These are phyloP conservation scores for Dynastes tityus DNA, from an alignment of 2,888 invertebrate species.

Conservation along the genomic window DNA sequence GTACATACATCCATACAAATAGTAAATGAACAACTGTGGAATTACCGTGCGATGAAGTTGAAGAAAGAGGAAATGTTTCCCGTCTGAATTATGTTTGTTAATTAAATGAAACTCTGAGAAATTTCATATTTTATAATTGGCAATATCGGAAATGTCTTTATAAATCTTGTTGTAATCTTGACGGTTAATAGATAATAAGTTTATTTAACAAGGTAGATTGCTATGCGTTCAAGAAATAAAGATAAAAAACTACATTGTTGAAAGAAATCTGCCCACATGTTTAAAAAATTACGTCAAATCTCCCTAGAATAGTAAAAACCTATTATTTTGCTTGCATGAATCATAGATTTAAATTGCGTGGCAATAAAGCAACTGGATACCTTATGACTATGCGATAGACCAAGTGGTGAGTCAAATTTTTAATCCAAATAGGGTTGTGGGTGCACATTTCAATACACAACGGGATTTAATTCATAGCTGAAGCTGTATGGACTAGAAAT, in stretches of 20 bases:
- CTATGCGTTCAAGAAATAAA: neutral
- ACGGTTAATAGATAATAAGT: neutral
- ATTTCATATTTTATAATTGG: neutral
- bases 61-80: neutral
- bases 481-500: constrained; percentile 9
- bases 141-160: neutral
- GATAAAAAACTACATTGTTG: neutral
- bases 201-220: neutral
- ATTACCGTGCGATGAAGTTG: neutral
- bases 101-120: constrained; percentile 2
- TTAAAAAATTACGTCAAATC: no score
- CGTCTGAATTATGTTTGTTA: neutral
- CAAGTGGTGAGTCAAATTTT: constrained; percentile 37
- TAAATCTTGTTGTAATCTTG: neutral
- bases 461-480: constrained; percentile 22
- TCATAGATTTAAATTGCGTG: constrained; percentile 29
- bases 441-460: constrained; percentile 35
- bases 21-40: no score
- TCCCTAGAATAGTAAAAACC: neutral
- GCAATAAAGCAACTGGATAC: constrained; percentile 9
- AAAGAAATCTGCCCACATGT: neutral
- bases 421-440: constrained; percentile 25
- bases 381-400: constrained; percentile 1
- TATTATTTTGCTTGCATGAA: constrained; percentile 1
- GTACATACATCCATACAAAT: neutral